Conservation (phyloP, 2,797 vertebrate genomes). For the Onychomys torridus region DNA sequence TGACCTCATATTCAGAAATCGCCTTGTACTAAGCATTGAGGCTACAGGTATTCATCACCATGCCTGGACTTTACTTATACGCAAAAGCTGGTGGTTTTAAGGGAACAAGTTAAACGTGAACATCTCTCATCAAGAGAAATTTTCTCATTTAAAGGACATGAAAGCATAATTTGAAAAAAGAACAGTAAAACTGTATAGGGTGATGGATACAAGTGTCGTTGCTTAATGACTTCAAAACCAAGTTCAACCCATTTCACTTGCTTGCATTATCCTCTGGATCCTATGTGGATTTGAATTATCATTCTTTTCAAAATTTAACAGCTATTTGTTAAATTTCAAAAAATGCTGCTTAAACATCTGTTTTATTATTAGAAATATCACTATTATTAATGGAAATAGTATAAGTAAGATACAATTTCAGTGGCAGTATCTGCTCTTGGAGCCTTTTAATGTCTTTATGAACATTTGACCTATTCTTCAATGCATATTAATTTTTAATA, state of each 20-base stretch:
- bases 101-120: conserved; percentile 22
- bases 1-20: neutral
- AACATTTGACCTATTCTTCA: conserved; percentile 43
- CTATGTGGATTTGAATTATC: conserved; percentile 17
- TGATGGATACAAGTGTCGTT: neutral
- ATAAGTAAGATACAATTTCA: neutral
- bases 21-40: neutral
- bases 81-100: neutral
- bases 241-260: neutral
- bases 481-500: neutral
- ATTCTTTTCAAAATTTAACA: conserved; percentile 34
- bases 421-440: neutral
- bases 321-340: conserved; percentile 46
- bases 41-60: neutral
- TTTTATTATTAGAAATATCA: conserved; percentile 32
- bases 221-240: neutral
- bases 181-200: neutral
- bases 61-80: neutral
- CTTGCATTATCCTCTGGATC: neutral
- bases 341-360: conserved; percentile 19
- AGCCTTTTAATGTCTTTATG: conserved; percentile 40
- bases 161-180: neutral
- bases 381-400: neutral
- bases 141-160: neutral
- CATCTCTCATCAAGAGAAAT: neutral